Conservation (phyloP, 2,888 invertebrate species). For the Drosophila nr. fundita region DNA sequence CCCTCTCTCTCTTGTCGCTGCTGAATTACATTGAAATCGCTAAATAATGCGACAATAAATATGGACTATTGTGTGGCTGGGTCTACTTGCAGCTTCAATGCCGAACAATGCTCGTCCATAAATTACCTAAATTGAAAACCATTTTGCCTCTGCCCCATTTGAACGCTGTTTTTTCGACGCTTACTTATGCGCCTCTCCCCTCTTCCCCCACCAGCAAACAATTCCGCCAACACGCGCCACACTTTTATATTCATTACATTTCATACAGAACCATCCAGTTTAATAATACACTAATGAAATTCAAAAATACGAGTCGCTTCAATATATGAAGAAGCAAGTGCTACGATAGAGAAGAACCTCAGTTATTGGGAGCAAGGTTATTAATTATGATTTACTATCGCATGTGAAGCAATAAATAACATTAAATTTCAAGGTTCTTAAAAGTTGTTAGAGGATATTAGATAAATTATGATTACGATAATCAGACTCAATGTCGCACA, state of each 20-base stretch:
- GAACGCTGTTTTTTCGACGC: constrained; percentile 22
- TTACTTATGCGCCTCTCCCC: not conserved
- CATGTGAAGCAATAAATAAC: not conserved
- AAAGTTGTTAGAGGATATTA: too few species aligned
- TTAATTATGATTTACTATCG: not conserved
- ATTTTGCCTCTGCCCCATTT: constrained; percentile 51
- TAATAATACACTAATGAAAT: constrained; percentile 23
- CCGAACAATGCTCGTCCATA: constrained; percentile 67
- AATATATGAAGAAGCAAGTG: not conserved
- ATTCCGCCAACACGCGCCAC: constrained; percentile 31
- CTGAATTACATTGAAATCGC: constrained; percentile 67
- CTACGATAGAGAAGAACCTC: not conserved
- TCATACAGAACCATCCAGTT: constrained; percentile 34
- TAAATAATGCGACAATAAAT: constrained; percentile 75
- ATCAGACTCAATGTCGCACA: too few species aligned
- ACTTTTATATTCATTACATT: constrained; percentile 72
- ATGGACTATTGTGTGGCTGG: constrained; percentile 64
- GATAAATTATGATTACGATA: too few species aligned
- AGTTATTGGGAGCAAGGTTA: not conserved
- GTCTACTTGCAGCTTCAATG: constrained; percentile 38
- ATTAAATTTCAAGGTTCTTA: too few species aligned
- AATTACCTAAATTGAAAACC: constrained; percentile 78
- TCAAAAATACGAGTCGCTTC: constrained; percentile 1
- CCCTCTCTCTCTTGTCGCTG: constrained; percentile 6
- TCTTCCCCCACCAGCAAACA: not conserved